These are phyloP conservation scores for Drosophila sp. DNA, from an alignment of 1,140 invertebrate species.

Conservation along the genomic window DNA sequence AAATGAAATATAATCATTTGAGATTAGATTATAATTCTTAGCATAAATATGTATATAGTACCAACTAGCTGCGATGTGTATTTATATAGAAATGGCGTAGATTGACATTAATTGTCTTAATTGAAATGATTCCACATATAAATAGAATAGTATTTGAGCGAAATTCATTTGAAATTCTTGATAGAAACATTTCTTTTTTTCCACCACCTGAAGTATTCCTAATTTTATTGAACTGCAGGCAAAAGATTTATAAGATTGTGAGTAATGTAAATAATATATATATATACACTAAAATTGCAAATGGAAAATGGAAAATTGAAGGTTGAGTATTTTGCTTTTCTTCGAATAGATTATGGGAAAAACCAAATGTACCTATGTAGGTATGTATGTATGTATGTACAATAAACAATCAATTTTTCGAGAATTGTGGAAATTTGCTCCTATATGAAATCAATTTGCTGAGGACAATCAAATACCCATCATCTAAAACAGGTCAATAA, in stretches of 20 bases:
- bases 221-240: conserved; percentile 6
- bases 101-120: conserved; percentile 79
- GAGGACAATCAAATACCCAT: too few relatives aligned
- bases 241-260: not conserved
- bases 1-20: conserved; percentile 65
- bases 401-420: conserved; percentile 4
- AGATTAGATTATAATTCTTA: conserved; percentile 42
- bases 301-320: conserved; percentile 9
- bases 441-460: too few relatives aligned
- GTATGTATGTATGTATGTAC: not conserved
- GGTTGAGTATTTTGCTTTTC: not conserved
- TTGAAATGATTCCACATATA: conserved; percentile 40
- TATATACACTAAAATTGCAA: conserved; percentile 1
- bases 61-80: conserved; percentile 11
- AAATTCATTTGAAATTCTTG: conserved; percentile 1
- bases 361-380: not conserved
- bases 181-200: too few relatives aligned
- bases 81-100: conserved; percentile 52
- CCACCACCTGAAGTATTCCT: conserved; percentile 4
- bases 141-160: conserved; percentile 1
- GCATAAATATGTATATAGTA: conserved; percentile 34
- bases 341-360: conserved; percentile 1
- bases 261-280: conserved; percentile 5
- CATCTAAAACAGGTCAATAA: too few relatives aligned
- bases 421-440: not conserved